A percentile compares a stretch with the other conserved stretches of the same genome.
These are phyloP conservation scores for Anastatus disparis DNA, from an alignment of 1,140 invertebrate genomes.

Conservation along the genomic window DNA sequence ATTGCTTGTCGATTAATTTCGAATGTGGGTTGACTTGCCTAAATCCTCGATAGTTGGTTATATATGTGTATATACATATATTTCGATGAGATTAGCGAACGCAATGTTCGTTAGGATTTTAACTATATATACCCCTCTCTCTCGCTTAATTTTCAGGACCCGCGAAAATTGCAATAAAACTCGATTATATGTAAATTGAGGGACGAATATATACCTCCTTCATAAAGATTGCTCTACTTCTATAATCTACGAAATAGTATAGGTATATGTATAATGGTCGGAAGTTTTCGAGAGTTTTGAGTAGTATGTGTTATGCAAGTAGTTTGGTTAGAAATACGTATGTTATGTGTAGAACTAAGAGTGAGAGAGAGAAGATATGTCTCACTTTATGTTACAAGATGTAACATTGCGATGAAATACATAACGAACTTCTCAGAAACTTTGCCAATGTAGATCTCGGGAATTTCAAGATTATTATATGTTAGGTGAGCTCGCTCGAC, in stretches of 20 bases:
- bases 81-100: neutral
- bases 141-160: conserved; percentile 1
- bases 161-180: neutral
- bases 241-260: too few relatives aligned
- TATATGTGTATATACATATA: neutral
- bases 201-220: neutral
- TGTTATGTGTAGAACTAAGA: neutral
- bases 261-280: too few relatives aligned
- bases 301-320: too few relatives aligned
- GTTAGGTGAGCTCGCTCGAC: too few relatives aligned
- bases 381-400: too few relatives aligned
- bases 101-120: conserved; percentile 7
- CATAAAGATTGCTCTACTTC: neutral
- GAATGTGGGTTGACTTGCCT: neutral
- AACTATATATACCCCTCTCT: too few relatives aligned
- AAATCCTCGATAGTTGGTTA: neutral
- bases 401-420: too few relatives aligned
- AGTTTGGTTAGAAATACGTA: too few relatives aligned
- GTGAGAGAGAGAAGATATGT: neutral
- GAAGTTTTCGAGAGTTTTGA: too few relatives aligned
- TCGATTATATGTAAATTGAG: conserved; percentile 5
- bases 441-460: too few relatives aligned
- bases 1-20: conserved; percentile 1
- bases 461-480: too few relatives aligned
- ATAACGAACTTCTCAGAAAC: too few relatives aligned